Evolutionary conservation across 2,113 vertebrate species (phyloP).

Genomic region (Lethenteron reissneri): DNA sequence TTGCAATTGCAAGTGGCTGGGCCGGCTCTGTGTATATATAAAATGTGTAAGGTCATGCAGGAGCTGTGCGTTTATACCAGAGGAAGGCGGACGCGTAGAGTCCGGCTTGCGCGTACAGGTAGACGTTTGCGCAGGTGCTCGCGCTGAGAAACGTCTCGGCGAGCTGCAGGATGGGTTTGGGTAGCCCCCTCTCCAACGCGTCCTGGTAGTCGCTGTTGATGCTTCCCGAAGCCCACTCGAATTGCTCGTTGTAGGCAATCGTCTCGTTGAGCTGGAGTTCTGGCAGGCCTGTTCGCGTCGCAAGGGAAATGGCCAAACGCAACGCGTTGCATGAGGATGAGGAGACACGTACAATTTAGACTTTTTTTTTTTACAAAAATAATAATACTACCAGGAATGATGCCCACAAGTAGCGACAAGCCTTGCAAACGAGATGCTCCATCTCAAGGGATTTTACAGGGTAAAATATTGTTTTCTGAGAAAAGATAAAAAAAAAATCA

Average conservation of each 20-base stretch:
- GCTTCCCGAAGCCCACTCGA: constrained; percentile 32
- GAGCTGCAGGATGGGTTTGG: constrained; percentile 66
- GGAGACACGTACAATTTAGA: too few relatives aligned
- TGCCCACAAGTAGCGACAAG: too few relatives aligned
- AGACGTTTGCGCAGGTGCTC: constrained; percentile 43
- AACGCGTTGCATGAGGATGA: too few relatives aligned
- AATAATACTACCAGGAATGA: too few relatives aligned
- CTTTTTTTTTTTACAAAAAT: too few relatives aligned
- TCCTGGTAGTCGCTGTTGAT: constrained; percentile 29
- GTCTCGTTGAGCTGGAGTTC: constrained; percentile 65
- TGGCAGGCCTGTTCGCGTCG: constrained; percentile 37
- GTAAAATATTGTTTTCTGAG: too few relatives aligned
- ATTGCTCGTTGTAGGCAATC: constrained; percentile 77
- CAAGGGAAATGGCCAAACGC: too few relatives aligned
- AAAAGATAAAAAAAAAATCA: too few relatives aligned
- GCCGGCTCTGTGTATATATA: background rate
- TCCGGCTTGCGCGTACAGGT: constrained; percentile 45
- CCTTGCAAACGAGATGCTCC: too few relatives aligned
- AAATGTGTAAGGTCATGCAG: background rate
- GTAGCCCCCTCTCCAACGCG: constrained; percentile 48
- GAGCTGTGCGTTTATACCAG: constrained; percentile 32
- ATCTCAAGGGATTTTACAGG: too few relatives aligned
- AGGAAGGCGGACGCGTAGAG: constrained; percentile 50
- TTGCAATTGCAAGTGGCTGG: too few relatives aligned
- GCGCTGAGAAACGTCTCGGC: constrained; percentile 54